phyloP scores from a whole-genome alignment of 2,888 invertebrate species.

The Drosophila phalerata region DNA sequence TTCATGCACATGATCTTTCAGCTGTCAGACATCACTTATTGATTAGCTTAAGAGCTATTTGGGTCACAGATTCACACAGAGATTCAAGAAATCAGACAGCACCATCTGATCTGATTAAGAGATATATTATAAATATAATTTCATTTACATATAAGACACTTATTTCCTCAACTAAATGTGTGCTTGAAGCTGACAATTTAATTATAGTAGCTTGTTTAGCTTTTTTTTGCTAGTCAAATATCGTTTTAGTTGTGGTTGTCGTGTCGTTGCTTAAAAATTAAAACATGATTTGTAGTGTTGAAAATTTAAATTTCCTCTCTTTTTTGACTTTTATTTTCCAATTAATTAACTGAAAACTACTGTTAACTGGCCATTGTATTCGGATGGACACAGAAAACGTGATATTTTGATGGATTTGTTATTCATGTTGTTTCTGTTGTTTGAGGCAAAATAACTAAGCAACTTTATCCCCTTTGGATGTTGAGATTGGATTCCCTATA shows the following conservation, averaged over 20 bases:
- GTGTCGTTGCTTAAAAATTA: conserved; percentile 43
- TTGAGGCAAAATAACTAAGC: conserved; percentile 9
- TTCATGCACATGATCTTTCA: conserved; percentile 3
- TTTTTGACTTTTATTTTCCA: conserved; percentile 40
- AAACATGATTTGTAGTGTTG: conserved; percentile 66
- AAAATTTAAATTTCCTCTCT: conserved; percentile 54
- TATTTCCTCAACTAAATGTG: conserved; percentile 19
- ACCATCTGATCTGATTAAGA: background rate
- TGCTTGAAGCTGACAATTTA: conserved; percentile 53
- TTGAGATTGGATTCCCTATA: conserved; percentile 11
- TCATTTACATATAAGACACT: conserved; percentile 4
- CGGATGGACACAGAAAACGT: conserved; percentile 63
- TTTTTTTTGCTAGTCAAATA: conserved; percentile 26
- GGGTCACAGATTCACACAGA: conserved; percentile 8
- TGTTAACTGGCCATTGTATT: conserved; percentile 62
- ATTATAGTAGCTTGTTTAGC: conserved; percentile 43
- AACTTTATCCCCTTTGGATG: conserved; percentile 14
- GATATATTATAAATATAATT: background rate
- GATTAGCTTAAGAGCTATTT: background rate
- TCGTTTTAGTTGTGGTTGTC: conserved; percentile 24
- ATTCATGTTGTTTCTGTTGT: conserved; percentile 19
- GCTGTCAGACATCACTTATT: background rate
- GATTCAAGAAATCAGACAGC: conserved; percentile 9
- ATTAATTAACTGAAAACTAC: conserved; percentile 74
- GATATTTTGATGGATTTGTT: conserved; percentile 51